These are phyloP conservation scores for Cryptosula pallasiana DNA, from an alignment of 2,888 invertebrate species.

Conservation along the genomic window DNA sequence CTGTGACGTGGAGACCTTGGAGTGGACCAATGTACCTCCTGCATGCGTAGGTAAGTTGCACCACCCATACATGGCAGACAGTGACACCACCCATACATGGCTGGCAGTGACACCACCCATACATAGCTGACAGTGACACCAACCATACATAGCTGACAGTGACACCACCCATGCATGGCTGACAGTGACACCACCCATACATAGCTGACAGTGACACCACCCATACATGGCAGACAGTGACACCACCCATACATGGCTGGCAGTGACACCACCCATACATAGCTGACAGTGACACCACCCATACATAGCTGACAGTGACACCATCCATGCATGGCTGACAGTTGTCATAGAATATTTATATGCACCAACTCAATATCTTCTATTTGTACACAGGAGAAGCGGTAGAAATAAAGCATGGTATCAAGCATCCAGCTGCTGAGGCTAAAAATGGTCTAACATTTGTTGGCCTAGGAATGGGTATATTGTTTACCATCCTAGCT, in stretches of 20 bases:
- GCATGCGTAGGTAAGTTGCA: slow-evolving; percentile 11
- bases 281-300: too few species aligned
- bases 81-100: background rate
- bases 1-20: background rate
- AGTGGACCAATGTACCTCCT: background rate
- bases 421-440: background rate
- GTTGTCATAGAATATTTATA: too few species aligned
- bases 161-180: background rate
- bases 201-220: background rate
- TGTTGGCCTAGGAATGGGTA: background rate
- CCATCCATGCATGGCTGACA: too few species aligned
- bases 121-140: background rate
- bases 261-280: background rate
- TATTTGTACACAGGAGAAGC: background rate
- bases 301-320: too few species aligned
- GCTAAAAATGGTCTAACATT: background rate
- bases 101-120: background rate
- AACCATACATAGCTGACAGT: background rate
- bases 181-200: background rate
- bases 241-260: background rate
- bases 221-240: background rate
- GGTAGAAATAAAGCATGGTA: background rate
- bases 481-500: background rate
- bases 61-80: background rate
- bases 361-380: too few species aligned